Evolutionary conservation across 2,797 vertebrate species (phyloP), one percentile per base, ranked within the genome.

Genomic region (Numenius phaeopus): DNA sequence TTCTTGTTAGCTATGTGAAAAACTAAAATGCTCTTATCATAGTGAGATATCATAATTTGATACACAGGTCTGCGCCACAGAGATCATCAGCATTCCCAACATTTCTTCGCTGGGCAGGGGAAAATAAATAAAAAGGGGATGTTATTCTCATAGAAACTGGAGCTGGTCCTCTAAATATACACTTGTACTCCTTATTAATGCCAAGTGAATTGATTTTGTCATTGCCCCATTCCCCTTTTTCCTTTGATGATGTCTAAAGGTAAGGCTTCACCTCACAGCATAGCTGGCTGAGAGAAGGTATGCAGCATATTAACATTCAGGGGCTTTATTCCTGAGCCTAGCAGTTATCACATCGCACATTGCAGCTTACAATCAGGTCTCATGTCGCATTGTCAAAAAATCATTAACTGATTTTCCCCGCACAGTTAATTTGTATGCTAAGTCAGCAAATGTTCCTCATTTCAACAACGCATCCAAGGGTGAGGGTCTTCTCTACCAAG

Each of bases 301-400:
- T 0, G 1, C 61, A 83, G 9, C 24, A 24, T 26, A 10, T 7
- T 42, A 29, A 12, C 0, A 0, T 58, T 50, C 26, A 83, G 49
- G 21, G 32, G 4, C 9, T 61, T 44, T 46, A 65, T 57, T 81
- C 12, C 30, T 50, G 59, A 90, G 23, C 5, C 9, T 29, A 29
- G 6, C 5, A 78, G n/a, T 39, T 42, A 59, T 15, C 37, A 61
- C 16, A 57, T 69, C 7, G 3, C 52, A 54, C 7, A 30, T 49
- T 29, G 44, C 61, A 83, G 39, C 10, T 32, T 58, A 22, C 40
- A 15, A 37, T 55, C 15, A 54, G 24, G 20, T 83, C 23, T 91
- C 29, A 34, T 9, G 49, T 50, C 2, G 0, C 24, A 24, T 2
- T 67, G 54, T 72, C 72, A 90, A 83, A 94, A 92, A 85, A 50